Base-by-base conservation (phyloP, 2,113 vertebrate species). In the Pachypanchax playfairii region DNA sequence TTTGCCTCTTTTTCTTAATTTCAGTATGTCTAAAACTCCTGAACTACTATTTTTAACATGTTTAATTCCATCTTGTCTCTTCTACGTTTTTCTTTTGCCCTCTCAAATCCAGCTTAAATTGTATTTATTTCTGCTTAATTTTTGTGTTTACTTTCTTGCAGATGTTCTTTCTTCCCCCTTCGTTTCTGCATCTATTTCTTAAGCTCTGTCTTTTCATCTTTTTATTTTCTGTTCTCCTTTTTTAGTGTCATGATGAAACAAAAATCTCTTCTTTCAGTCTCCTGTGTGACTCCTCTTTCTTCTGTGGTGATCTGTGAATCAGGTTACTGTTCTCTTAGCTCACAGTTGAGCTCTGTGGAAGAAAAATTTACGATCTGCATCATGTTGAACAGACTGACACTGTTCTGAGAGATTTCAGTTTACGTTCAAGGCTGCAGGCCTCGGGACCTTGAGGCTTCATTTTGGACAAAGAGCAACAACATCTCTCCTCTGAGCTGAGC, bases 381-480 rank as follows among this genome's bases (percentile, higher is more conserved):
- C 1, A n/a, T 66, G 14, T 0, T 12, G 33, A 28, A 68, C 29
- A 64, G 39, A 41, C 28, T 1, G 26, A 35, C 47, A 50, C 13
- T 52, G 41, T 25, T 79, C 65, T 56, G 36, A 46, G 65, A 50
- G 54, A 70, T 60, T 62, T 51, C 4, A 48, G 38, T 57, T 65
- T 49, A 26, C 51, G 38, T 9, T 47, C 64, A 54, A 55, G 26
- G 17, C 25, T 24, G 17, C 43, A 6, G 43, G 73, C 50, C 22
- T 61, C 55, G 1, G 54, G 65, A 74, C 76, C 60, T 70, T 52
- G 60, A 70, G 70, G 51, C 65, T 65, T 74, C 65, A 65, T 74
- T 61, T 65, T 46, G 60, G 65, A 65, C 43, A 44, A 41, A 42
- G n/a, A n/a, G n/a, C n/a, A 73, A 54, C 38, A 18, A 25, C 26